Evolutionary conservation across 2,797 vertebrate species (phyloP), one percentile per base, ranked within the genome.

Genomic region (Phaenicophaeus curvirostris): DNA sequence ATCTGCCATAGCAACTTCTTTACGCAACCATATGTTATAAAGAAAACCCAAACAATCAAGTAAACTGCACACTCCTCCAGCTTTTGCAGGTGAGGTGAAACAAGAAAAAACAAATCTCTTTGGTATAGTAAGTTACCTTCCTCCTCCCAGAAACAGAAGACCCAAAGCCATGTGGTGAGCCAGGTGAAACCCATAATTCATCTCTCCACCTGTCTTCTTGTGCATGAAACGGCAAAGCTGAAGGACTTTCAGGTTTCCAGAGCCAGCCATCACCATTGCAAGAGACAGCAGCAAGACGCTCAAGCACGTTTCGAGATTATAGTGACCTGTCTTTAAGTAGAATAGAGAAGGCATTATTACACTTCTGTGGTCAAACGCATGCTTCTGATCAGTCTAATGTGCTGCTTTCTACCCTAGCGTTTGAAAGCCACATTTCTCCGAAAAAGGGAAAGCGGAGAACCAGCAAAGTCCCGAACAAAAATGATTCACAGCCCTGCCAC

Each of bases 111-210:
- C n/a, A 39, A 7, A 8, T 5, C 57, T 5, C 75, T 31, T 69
- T 31, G 30, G 35, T 74, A 68, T 4, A 11, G 48, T 27, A 69
- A 51, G 12, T 95, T 96, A 99, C 99, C 99, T 99, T 96, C 99
- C 99, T 79, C 99, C 99, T 93, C 99, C 99, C 79, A 99, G 96
- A 94, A 99, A 99, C 5, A 99, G 98, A 72, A 99, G 98, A 10
- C 99, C 99, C 91, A 99, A 96, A 24, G 99, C 98, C 99, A 99
- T 99, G 97, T 99, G 99, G 92, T 99, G 99, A 82, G 99, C 99
- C 98, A 99, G 98, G 97, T 99, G 99, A 94, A 99, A 99, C 61
- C 99, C 99, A 1, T 99, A 99, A 97, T 99, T 99, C 99, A 99
- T 99, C 95, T 99, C 99, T 6, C 99, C 99, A 0, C 99, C 98